These are phyloP conservation scores for Clarias fuscus DNA, from an alignment of 2,797 vertebrate genomes.

Conservation along the genomic window DNA sequence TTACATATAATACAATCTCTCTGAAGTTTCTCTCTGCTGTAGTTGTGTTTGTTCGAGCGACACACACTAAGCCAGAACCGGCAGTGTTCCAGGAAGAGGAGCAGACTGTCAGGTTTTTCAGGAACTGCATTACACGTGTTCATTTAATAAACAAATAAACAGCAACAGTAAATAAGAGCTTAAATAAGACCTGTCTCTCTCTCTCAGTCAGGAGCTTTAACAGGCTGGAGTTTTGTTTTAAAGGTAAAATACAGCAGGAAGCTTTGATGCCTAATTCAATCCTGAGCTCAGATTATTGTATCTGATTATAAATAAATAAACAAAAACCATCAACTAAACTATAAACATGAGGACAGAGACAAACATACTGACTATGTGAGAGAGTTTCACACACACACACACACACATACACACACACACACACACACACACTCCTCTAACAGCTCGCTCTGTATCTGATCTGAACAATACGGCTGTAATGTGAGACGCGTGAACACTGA, in stretches of 20 bases:
- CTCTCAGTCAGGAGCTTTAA: neutral
- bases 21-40: neutral
- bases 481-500: conserved; percentile 4
- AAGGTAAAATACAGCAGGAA: neutral
- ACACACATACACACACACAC: neutral
- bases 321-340: too few species aligned
- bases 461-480: neutral
- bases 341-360: too few species aligned
- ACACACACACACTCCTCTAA: neutral
- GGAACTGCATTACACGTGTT: neutral
- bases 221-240: neutral
- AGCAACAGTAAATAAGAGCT: neutral
- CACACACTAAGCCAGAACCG: neutral
- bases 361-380: too few species aligned
- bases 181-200: neutral
- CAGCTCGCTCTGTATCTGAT: neutral
- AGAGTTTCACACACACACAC: neutral
- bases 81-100: neutral
- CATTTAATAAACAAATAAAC: neutral
- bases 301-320: too few species aligned
- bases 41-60: neutral
- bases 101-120: neutral
- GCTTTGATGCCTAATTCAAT: too few species aligned
- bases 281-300: too few species aligned
- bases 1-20: neutral